Evolutionary conservation across 23 tunicate genomes (phyloP), one percentile per base, ranked within the genome.

Genomic region (Aplidium turbinatum): DNA sequence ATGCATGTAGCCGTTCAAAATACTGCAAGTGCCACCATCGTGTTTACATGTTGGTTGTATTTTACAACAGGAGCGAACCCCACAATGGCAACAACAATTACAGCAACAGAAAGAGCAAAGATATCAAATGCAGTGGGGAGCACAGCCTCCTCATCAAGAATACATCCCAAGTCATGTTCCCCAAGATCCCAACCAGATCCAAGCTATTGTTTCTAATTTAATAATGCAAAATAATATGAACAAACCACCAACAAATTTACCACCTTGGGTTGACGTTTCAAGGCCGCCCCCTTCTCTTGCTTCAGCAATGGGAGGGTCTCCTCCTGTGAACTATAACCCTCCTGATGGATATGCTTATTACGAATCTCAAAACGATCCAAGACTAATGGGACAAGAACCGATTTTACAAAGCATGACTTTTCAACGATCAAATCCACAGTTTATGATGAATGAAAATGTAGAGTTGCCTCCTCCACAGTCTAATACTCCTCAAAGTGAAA

Each of bases 281-380:
- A 33, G 54, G 47, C 87, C 87, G 3, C 87, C 87, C 34, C 87
- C 87, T 27, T 65, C 87, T 3, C 32, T 81, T 28, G 66, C 79
- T 35, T 3, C 7, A 9, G 18, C 70, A 31, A 30, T 20, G 16
- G n/a, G n/a, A n/a, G n/a, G n/a, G n/a, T 9, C 35, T 4, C 28
- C 7, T 20, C 48, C 4, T 11, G 28, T 11, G 7, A n/a, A 33
- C 25, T 33, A 5, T 50, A 69, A 26, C 20, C 68, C 35, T 9
- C 7, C 30, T 27, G 50, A 65, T 4, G 50, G 50, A 2, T 36
- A 65, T 36, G 5, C 38, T 6, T 65, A 65, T 26, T 65, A 65
- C 50, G 27, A 65, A 36, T 30, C 72, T 38, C 48, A 65, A 35
- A n/a, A n/a, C n/a, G 72, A 65, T 5, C 13, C 35, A 29, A 36